phyloP scores from a whole-genome alignment of 2,113 vertebrate genomes.

The Nycticebus coucang region DNA sequence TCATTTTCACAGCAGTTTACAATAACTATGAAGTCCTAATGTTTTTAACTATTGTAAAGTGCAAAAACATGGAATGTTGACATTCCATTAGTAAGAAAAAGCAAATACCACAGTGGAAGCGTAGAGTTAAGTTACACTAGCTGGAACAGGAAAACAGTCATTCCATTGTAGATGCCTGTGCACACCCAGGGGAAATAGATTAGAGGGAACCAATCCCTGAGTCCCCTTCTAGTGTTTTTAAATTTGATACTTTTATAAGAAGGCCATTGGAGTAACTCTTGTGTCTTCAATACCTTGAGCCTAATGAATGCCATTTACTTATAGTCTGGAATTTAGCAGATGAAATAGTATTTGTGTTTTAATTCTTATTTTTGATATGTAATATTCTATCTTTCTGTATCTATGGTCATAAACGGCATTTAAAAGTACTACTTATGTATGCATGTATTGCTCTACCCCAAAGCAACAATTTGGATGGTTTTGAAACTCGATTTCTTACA shows the following conservation, averaged over 20 bases:
- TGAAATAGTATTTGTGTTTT: background rate
- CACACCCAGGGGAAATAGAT: background rate
- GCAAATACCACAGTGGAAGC: background rate
- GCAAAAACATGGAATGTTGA: background rate
- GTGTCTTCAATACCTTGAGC: background rate
- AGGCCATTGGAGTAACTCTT: background rate
- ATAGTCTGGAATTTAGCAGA: background rate
- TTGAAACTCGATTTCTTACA: slow-evolving; percentile 17
- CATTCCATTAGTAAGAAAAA: background rate
- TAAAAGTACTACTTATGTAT: background rate
- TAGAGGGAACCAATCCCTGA: background rate
- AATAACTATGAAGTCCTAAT: background rate
- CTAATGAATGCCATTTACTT: background rate
- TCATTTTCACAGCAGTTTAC: background rate
- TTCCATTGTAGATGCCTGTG: background rate
- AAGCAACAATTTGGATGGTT: slow-evolving; percentile 14
- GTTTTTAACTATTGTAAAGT: background rate
- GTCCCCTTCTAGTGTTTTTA: background rate
- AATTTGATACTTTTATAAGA: background rate
- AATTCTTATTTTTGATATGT: background rate
- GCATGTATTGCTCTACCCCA: background rate
- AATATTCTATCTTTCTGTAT: slow-evolving; percentile 16
- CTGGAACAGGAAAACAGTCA: background rate
- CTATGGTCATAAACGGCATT: background rate
- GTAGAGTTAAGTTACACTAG: background rate